phyloP scores from a whole-genome alignment of 2,113 vertebrate genomes.

The Lophochroa leadbeateri region DNA sequence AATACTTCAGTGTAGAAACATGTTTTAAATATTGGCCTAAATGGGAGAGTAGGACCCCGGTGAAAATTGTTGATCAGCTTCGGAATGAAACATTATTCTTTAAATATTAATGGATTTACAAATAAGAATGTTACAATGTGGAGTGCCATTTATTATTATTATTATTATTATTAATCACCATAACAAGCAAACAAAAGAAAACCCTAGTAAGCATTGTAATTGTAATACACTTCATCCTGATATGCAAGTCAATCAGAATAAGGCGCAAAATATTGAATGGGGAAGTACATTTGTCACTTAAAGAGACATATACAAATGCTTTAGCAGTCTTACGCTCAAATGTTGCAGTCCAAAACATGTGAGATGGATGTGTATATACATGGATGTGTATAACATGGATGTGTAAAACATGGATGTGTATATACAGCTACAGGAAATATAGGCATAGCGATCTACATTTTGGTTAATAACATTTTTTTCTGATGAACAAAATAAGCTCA shows the following conservation, averaged over 20 bases:
- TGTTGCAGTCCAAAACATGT: not conserved
- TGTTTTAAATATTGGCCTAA: conserved; percentile 58
- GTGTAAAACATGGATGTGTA: not conserved
- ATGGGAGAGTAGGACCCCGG: conserved; percentile 18
- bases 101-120: conserved; percentile 51
- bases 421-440: not conserved
- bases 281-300: not conserved
- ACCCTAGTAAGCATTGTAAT: not conserved
- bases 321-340: not conserved
- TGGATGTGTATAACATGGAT: too few relatives aligned
- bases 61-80: conserved; percentile 52
- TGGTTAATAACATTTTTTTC: not conserved
- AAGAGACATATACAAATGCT: not conserved
- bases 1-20: conserved; percentile 44
- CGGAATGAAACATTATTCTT: conserved; percentile 48
- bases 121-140: conserved; percentile 3
- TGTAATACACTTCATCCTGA: not conserved
- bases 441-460: accelerated
- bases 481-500: not conserved
- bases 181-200: not conserved
- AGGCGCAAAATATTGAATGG: not conserved
- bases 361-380: not conserved
- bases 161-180: not conserved
- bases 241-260: not conserved
- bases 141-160: not conserved